Conservation (phyloP, 2,888 invertebrate species). For the Scaeva pyrastri region DNA sequence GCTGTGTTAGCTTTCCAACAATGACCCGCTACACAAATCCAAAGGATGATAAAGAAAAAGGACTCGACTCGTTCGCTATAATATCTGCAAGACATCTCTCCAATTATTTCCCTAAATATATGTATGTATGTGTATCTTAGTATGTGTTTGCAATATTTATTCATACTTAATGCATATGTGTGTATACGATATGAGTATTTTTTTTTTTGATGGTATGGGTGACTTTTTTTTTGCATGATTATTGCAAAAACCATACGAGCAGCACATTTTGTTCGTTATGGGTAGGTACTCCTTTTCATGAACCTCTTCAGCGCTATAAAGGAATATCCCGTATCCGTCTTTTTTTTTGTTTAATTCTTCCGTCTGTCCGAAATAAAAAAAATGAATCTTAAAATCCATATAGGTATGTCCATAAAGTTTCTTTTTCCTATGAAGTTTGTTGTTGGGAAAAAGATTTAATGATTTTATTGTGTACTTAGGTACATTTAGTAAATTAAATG, state of each 20-base stretch:
- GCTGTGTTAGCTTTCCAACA: conserved; percentile 72
- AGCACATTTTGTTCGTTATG: conserved; percentile 17
- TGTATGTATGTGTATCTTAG: not conserved
- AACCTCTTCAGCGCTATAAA: conserved; percentile 47
- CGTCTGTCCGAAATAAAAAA: conserved; percentile 56
- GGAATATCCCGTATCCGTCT: conserved; percentile 60
- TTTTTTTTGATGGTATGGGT: conserved; percentile 27
- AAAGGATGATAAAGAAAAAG: conserved; percentile 70
- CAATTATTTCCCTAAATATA: conserved; percentile 71
- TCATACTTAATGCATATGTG: not conserved
- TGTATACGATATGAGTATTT: not conserved
- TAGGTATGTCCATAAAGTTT: conserved; percentile 42
- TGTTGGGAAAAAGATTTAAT: not conserved
- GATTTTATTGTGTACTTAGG: not conserved
- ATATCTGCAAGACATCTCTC: conserved; percentile 74
- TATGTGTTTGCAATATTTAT: conserved; percentile 52
- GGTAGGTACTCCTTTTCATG: conserved; percentile 37
- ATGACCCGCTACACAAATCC: conserved; percentile 65
- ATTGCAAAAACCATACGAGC: conserved; percentile 64
- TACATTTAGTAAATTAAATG: not conserved
- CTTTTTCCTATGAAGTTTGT: conserved; percentile 30
- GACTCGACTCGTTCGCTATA: conserved; percentile 73
- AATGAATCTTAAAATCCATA: conserved; percentile 56
- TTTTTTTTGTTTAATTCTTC: conserved; percentile 54
- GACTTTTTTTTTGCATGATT: conserved; percentile 45